Evolutionary conservation across 1,140 invertebrate genomes (phyloP), one percentile per base, ranked within the genome.

Genomic region (Leptinotarsa defecta): DNA sequence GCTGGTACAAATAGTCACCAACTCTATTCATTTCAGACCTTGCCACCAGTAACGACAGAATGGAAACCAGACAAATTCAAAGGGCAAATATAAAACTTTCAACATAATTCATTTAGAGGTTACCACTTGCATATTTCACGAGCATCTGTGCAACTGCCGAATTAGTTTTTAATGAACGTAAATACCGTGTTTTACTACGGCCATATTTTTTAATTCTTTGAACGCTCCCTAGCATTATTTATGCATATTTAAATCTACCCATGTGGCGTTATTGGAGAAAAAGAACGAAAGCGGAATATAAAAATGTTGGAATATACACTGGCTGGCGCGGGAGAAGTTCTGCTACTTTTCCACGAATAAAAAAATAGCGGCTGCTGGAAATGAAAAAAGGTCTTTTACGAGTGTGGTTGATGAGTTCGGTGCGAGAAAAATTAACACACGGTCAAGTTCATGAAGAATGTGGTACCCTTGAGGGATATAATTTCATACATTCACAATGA

Each of bases 161-260:
- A 69, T 49, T 49, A 43, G 68, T 69, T 69, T 69, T 69, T 48
- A 69, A 69, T 49, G 68, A 69, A 69, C n/a, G 68, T 49, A 69
- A 49, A 69, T 49, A 34, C 13, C 64, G 22, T 34, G 24, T 17
- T 67, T 22, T 67, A 24, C 13, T 22, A 24, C 3, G 64, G 64
- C 64, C 20, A 67, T 67, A 69, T 48, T 69, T 69, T 69, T 69
- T 69, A 69, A 69, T 69, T 69, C 27, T 48, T 57, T 24, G 17
- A 19, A 48, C 27, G 19, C n/a, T 69, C 43, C 27, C 15, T 17
- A 34, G 15, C 68, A 69, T 69, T 20, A 69, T 69, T 69, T 69
- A 69, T 69, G 48, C 20, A 69, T 48, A 48, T 48, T 69, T 69
- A n/a, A 69, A 69, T 34, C 48, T 43, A 27, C 68, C 48, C 64